Conservation (phyloP, 1,140 invertebrate species). For the Cepaea nemoralis region DNA sequence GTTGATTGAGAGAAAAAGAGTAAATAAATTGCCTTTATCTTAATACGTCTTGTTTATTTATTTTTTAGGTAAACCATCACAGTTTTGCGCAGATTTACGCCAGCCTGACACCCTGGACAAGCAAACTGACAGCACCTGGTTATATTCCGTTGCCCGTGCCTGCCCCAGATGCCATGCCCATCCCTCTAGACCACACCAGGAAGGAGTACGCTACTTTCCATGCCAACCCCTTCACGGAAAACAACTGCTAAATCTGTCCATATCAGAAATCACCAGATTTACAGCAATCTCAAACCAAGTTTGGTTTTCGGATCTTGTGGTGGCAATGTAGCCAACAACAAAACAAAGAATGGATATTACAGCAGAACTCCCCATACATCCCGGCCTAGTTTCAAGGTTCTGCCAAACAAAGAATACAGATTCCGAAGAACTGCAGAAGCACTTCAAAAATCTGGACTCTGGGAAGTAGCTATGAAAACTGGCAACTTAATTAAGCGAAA, state of each 20-base stretch:
- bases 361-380: background rate
- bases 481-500: conserved; percentile 44
- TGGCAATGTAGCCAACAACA: background rate
- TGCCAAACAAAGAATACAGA: conserved; percentile 33
- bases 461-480: conserved; percentile 49
- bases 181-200: background rate
- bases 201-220: background rate
- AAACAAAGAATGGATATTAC: background rate
- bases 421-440: conserved; percentile 44
- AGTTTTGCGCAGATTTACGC: conserved; percentile 19
- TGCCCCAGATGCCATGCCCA: conserved; percentile 17
- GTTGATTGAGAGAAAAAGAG: no score
- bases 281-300: conserved; percentile 15
- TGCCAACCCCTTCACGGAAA: background rate
- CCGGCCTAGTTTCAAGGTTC: background rate
- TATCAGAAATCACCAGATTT: background rate
- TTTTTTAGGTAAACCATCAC: background rate
- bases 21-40: no score
- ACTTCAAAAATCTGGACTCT: conserved; percentile 46
- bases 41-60: no score
- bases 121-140: background rate
- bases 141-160: background rate
- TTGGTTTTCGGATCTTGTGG: background rate
- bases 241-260: background rate
- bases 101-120: conserved; percentile 25